Evolutionary conservation across 2,888 invertebrate species (phyloP), one percentile per base, ranked within the genome.

Genomic region (Sesamia inferens): DNA sequence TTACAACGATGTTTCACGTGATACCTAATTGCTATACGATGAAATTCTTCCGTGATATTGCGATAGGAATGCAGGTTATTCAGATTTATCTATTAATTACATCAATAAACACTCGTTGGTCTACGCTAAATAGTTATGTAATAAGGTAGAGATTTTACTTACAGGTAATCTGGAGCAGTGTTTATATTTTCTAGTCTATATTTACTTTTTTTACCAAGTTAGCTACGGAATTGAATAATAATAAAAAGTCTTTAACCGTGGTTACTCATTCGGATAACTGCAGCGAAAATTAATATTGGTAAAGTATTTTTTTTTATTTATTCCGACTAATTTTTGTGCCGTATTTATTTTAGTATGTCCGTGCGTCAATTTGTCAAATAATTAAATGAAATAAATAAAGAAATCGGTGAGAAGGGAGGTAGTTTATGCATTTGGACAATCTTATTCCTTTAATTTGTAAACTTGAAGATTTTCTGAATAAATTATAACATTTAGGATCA

Each of bases 41-140:
- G 67, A 57, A 59, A 72, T 64, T 68, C 83, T 83, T 83, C 83
- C 80, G 83, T 47, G 31, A 65, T 83, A 80, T 83, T 83, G 64
- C 75, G 71, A 65, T 64, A 76, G 83, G 71, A 76, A 80, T 80
- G 71, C 73, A 59, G 68, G 48, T 57, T 77, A 24, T 66, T 68
- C 51, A 73, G 71, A 72, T 80, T 80, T 73, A 83, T 83, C 69
- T 71, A 57, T 76, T 71, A 54, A 83, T 77, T 68, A 63, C 42
- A 47, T 61, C 59, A 68, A 71, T 76, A 71, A 68, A 71, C 72
- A 74, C 76, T 67, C 59, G 74, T 61, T 71, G 22, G 59, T 57
- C 24, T 70, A 79, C 73, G 65, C 74, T 77, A 77, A 79, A 80
- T 47, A 61, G 44, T 79, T 68, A 64, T 51, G 48, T 71, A 74